A percentile compares a stretch with the other conserved stretches of the same genome.
Conservation (phyloP, 2,113 vertebrate genomes). For the Rhea pennata region DNA sequence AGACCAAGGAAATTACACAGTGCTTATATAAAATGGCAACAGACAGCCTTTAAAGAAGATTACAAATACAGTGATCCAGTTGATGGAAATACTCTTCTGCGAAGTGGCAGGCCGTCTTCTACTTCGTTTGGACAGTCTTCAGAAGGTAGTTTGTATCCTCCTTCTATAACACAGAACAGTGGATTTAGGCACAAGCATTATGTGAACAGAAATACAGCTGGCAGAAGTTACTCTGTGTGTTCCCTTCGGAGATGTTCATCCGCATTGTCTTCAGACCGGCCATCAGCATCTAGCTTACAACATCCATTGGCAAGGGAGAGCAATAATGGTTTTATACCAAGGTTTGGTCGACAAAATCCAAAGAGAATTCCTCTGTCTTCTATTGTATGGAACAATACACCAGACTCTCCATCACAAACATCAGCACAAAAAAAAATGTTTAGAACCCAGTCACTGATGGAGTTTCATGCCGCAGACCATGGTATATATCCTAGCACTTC, state of each 20-base stretch:
- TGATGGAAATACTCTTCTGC: conserved; percentile 41
- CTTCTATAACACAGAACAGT: conserved; percentile 28
- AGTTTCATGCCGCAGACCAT: conserved; percentile 54
- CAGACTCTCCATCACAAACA: conserved; percentile 40
- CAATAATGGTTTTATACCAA: conserved; percentile 61
- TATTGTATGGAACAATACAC: conserved; percentile 76
- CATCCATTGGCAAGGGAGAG: conserved; percentile 46
- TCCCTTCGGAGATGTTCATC: conserved; percentile 59
- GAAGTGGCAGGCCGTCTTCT: conserved; percentile 13
- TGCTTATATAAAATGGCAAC: conserved; percentile 73
- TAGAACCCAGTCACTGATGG: conserved; percentile 70
- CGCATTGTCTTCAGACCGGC: conserved; percentile 35
- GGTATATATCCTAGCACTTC: conserved; percentile 24
- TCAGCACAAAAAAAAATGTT: conserved; percentile 48
- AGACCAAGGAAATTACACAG: conserved; percentile 76
- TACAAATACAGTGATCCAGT: conserved; percentile 3
- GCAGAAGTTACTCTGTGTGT: conserved; percentile 72
- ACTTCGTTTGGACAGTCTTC: conserved; percentile 64
- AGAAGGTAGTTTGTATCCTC: conserved; percentile 73
- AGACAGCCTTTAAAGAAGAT: conserved; percentile 55
- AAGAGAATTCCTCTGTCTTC: conserved; percentile 80
- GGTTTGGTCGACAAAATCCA: conserved; percentile 63
- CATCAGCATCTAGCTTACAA: conserved; percentile 69
- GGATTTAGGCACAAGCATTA: conserved; percentile 63
- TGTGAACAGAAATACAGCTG: conserved; percentile 47